Evolutionary conservation across 2,113 vertebrate species (phyloP), one percentile per base, ranked within the genome.

Genomic region (Oncorhynchus nerka): DNA sequence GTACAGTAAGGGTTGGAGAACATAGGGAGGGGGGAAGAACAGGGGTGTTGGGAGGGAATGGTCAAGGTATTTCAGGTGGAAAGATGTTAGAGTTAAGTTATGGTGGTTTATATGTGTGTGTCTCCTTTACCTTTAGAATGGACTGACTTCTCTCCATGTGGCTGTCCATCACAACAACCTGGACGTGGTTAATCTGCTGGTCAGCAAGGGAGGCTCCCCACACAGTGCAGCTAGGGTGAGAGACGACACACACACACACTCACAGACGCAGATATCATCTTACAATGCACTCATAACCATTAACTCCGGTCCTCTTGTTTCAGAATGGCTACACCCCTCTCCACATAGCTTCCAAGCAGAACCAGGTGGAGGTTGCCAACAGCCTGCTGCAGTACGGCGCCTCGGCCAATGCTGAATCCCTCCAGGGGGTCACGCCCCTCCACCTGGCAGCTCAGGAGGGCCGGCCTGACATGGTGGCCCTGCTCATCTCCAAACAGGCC

Each of bases 311-410:
- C 86, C 51, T 45, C 39, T 2, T 75, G 55, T 67, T 73, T 12
- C 92, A 99, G 97, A 99, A 99, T 0, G 97, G 97, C 73, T 99
- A 98, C 91, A 98, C 97, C 0, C 97, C 97, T 11, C 89, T 99
- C 76, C 97, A 99, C 90, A 97, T 99, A 0, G 97, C 97, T 0
- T 96, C 96, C 83, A 97, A 96, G 90, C 97, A 98, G 93, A 98
- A 98, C 91, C 97, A 98, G 88, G 89, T 97, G 88, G 97, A 99
- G 84, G 96, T 97, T 81, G 97, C 97, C 73, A 93, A 91, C 84
- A 96, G 94, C 76, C 92, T 99, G 82, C 94, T 99, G 91, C 96
- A 98, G 87, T 95, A 96, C 0, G 97, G 97, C 11, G 97, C 94
- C 0, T 97, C 96, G 0, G 94, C 97, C 0, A 99, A 99, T 0